Conservation (phyloP, 2,797 vertebrate genomes). For the Pelobates cultripes region DNA sequence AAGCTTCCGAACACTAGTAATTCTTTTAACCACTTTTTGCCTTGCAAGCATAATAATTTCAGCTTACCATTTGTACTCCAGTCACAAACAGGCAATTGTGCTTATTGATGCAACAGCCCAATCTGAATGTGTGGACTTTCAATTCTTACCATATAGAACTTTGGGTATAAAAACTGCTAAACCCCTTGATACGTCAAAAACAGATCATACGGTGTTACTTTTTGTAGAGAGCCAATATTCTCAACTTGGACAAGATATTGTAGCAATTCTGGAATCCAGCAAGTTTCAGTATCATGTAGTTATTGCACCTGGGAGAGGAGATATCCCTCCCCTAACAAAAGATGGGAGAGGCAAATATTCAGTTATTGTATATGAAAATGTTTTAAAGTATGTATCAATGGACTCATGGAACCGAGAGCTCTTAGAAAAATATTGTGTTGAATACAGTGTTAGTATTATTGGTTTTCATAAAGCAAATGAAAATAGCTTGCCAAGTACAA, state of each 20-base stretch:
- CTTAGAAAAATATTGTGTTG: slow-evolving; percentile 94
- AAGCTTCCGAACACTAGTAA: slow-evolving; percentile 85
- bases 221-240: slow-evolving; percentile 97
- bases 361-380: slow-evolving; percentile 92
- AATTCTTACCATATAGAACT: slow-evolving; percentile 81
- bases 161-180: slow-evolving; percentile 81
- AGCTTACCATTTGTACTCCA: slow-evolving; percentile 91
- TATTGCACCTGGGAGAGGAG: slow-evolving; percentile 92
- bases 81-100: slow-evolving; percentile 88
- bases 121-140: slow-evolving; percentile 81
- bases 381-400: slow-evolving; percentile 91
- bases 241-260: slow-evolving; percentile 93
- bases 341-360: slow-evolving; percentile 88
- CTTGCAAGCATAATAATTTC: slow-evolving; percentile 89
- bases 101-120: slow-evolving; percentile 80
- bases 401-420: slow-evolving; percentile 94
- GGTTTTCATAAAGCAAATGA: slow-evolving; percentile 96
- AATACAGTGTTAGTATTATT: slow-evolving; percentile 94
- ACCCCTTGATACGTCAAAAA: slow-evolving; percentile 85
- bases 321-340: slow-evolving; percentile 90
- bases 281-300: slow-evolving; percentile 91
- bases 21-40: slow-evolving; percentile 91
- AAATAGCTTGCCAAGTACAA: slow-evolving; percentile 83
- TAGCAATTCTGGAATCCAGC: slow-evolving; percentile 92
- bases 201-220: slow-evolving; percentile 84